Base-by-base conservation (phyloP, 2,888 invertebrate species). In the Tortrix viridana region DNA sequence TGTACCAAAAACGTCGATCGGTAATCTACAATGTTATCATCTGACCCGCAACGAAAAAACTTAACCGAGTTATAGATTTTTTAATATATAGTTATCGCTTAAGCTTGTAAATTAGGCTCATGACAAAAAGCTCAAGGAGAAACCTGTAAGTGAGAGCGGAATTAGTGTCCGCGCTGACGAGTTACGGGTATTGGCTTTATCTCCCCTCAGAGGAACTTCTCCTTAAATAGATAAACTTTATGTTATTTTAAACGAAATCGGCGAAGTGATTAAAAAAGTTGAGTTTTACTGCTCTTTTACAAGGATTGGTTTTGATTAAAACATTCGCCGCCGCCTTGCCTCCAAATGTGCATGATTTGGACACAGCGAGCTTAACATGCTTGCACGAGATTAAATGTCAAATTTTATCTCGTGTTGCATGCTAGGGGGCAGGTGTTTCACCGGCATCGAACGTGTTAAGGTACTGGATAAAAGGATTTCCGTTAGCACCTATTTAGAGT, bases 111-210 rank as follows among this genome's bases (percentile, higher is more conserved):
- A 43, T 65, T 65, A 44, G 58, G 53, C 56, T 54, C 26, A 38
- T 46, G 50, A 62, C 22, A 54, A 38, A 56, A 57, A 37, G 62
- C 48, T 54, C 38, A 19, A 37, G 57, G 44, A 65, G 58, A 65
- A 62, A 49, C 62, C 65, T 60, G 65, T 67, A 69, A 74, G 68
- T 69, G 68, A 71, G 67, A 70, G 58, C 66, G 67, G 70, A 72
- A 75, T 76, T 74, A 72, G 71, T 69, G 70, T 73, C 74, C 73
- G 72, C 69, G 67, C 67, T 19, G 64, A 22, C 56, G 66, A 76
- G 75, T 73, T 74, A 75, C 73, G 71, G 32, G 71, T 69, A 70
- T 71, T 69, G 69, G 71, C 67, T 67, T 66, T 65, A 55, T 54
- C 59, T 62, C 46, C 53, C 72, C 67, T 50, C 19, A 18, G 18